Percentiles rank a stretch among this genome's conserved stretches.
Conservation (phyloP, 1,140 invertebrate species). For the Dreissena rostriformis region DNA sequence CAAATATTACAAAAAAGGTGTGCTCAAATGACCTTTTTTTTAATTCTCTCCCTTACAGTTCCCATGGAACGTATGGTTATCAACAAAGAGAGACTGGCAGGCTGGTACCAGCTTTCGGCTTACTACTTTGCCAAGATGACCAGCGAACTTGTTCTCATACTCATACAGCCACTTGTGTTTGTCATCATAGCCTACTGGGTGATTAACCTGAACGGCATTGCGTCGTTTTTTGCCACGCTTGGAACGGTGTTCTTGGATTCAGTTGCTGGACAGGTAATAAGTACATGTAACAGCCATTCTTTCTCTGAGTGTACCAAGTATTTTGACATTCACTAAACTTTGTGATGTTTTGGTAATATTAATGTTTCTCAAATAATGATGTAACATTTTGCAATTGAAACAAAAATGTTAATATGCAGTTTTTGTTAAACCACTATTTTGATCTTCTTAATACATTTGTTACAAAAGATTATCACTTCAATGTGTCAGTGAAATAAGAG, state of each 20-base stretch:
- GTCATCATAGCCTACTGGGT: slow-evolving; percentile 89
- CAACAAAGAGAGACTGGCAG: slow-evolving; percentile 91
- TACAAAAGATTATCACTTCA: too few species aligned
- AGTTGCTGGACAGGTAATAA: slow-evolving; percentile 87
- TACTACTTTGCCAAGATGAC: slow-evolving; percentile 94
- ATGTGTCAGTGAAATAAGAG: too few species aligned
- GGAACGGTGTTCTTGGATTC: slow-evolving; percentile 89
- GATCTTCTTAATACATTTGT: too few species aligned
- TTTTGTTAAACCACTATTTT: too few species aligned
- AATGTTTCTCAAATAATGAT: slow-evolving; percentile 3
- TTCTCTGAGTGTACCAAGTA: too few species aligned
- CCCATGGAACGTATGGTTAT: slow-evolving; percentile 91
- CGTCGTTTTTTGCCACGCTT: slow-evolving; percentile 87
- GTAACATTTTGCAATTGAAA: too few species aligned
- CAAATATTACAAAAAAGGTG: background rate
- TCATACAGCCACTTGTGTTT: slow-evolving; percentile 86
- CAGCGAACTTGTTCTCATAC: slow-evolving; percentile 90
- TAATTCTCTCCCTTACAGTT: slow-evolving; percentile 83
- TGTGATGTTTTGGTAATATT: too few species aligned
- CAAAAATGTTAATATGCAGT: too few species aligned
- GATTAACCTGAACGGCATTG: slow-evolving; percentile 83
- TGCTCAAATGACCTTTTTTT: background rate
- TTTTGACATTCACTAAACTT: too few species aligned
- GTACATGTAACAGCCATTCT: background rate
- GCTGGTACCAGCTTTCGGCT: slow-evolving; percentile 91